Base-by-base conservation (phyloP, 2,888 invertebrate species). In the Andrena flavipes region DNA sequence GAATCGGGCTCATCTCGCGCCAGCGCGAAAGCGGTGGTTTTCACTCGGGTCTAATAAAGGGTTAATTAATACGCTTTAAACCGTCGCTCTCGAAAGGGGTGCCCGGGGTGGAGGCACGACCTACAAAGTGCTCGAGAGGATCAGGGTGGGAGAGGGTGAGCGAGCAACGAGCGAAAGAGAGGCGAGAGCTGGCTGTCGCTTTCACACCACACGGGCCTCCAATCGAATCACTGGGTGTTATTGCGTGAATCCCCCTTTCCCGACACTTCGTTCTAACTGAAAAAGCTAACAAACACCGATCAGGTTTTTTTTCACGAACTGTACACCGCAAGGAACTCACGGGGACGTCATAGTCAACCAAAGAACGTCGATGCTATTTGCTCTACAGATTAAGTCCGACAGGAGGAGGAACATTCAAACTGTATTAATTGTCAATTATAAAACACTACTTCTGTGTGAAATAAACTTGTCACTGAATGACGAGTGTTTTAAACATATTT, bases 41-140 rank as follows among this genome's bases (percentile, higher is more conserved):
- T 91, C 92, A 87, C 91, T 87, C 86, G 90, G 88, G 90, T 91
- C 91, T 92, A 92, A 93, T 93, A 93, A 93, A 93, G 93, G 92
- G 93, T 93, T 93, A 93, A 93, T 93, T 93, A 93, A 93, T 93
- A 93, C 91, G 92, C 92, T 93, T 93, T 91, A 92, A 93, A 93
- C 91, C 90, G 90, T 87, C 88, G 89, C 87, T 89, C 85, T 87
- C 82, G 87, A 88, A 86, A 88, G 85, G 88, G 85, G 88, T 85
- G 87, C 80, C 79, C 54, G 77, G 80, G 89, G 84, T 86, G 84
- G 82, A 81, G 85, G 82, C 81, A 83, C 89, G 84, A 86, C 87
- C 86, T 84, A 89, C 87, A 87, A 88, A 88, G 85, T 85, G 83
- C 76, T 81, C 77, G 62, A 81, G 80, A 60, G 85, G 78, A 79